Base-by-base conservation (phyloP, 2,888 invertebrate species). In the Camponotus fellah region DNA sequence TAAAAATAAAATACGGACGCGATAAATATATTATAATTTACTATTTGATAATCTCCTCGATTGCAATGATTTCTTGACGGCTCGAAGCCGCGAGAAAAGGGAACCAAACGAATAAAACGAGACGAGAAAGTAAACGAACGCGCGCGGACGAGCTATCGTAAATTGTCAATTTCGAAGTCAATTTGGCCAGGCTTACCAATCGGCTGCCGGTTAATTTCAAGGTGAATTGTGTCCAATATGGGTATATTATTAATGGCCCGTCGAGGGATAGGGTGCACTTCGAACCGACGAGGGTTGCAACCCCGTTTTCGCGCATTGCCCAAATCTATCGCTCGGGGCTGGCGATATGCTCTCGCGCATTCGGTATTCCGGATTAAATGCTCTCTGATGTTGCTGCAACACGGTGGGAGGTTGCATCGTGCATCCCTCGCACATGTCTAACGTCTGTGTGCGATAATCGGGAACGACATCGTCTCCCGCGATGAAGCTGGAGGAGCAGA, bases 191-290 rank as follows among this genome's bases (percentile, higher is more conserved):
- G 94, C 94, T 94, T 94, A 95, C 93, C 94, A 94, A 94, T 95
- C 95, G 94, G 91, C 94, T 93, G 93, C 94, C 92, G 94, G 94
- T 95, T 95, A 95, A 95, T 95, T 95, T 95, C 95, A 95, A 95
- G 95, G 95, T 95, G 95, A 95, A 95, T 95, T 95, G 95, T 95
- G 95, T 95, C 95, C 95, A 95, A 95, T 95, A 94, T 94, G 95
- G 95, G 94, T 95, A 93, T 95, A 95, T 95, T 95, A 95, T 95
- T 95, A 94, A 95, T 95, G 94, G 94, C 92, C 92, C 91, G 91
- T 74, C 92, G 92, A 91, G 92, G 91, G 91, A 90, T 92, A 92
- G 92, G 92, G 91, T 93, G 93, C 92, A 93, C 91, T 92, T 88
- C 72, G 89, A 88, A 88, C 89, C 86, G 92, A 92, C 86, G 92